phyloP scores from a whole-genome alignment of 2,113 vertebrate genomes.

The Grallaria varia region DNA sequence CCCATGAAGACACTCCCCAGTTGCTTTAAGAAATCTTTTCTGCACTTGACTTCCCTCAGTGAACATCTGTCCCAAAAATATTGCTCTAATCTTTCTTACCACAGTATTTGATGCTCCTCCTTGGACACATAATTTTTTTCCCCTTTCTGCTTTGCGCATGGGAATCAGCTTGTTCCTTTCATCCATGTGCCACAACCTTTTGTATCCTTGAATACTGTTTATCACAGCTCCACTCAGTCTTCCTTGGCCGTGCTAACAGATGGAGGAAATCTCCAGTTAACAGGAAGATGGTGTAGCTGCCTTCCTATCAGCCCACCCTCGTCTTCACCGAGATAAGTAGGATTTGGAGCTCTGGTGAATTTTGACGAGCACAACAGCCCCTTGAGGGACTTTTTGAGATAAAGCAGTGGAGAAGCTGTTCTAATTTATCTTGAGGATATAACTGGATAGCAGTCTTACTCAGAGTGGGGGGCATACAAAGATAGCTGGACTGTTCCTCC shows the following conservation, averaged over 20 bases:
- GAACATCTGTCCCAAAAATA: not conserved
- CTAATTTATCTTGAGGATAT: constrained; percentile 28
- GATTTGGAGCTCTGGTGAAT: constrained; percentile 48
- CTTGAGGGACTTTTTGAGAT: constrained; percentile 16
- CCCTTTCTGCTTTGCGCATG: not conserved
- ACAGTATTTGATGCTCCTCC: not conserved
- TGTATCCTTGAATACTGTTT: not conserved
- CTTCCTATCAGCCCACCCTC: constrained; percentile 55
- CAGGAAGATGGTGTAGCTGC: constrained; percentile 43
- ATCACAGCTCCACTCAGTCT: not conserved
- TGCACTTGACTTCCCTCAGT: not conserved
- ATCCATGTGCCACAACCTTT: not conserved
- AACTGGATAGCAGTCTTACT: not conserved
- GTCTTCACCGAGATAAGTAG: constrained; percentile 34
- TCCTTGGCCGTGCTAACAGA: constrained; percentile 21
- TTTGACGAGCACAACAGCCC: constrained; percentile 2
- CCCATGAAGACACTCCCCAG: not conserved
- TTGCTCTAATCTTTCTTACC: not conserved
- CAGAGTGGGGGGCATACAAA: constrained; percentile 1
- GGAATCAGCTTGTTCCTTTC: constrained; percentile 19
- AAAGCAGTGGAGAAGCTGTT: not conserved
- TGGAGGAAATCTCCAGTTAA: constrained; percentile 10
- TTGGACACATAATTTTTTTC: not conserved
- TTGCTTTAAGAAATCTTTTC: not conserved
- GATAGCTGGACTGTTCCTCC: not conserved